phyloP scores from a whole-genome alignment of 1,140 invertebrate genomes.

The Drosophila nasuta region DNA sequence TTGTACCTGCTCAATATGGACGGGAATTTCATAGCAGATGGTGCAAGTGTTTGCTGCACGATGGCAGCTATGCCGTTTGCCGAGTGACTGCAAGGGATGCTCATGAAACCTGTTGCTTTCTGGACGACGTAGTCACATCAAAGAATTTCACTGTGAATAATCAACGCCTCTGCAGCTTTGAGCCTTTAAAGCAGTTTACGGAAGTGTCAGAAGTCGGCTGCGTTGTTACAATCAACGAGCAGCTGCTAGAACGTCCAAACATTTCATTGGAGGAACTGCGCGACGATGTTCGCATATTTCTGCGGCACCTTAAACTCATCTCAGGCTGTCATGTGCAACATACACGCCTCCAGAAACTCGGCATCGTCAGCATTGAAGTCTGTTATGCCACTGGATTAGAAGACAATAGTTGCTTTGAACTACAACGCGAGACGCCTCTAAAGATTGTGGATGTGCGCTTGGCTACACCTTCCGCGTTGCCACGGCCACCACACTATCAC shows the following conservation, averaged over 20 bases:
- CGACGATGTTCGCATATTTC: conserved; percentile 45
- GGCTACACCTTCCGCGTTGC: conserved; percentile 15
- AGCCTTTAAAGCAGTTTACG: background rate
- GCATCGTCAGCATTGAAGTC: conserved; percentile 61
- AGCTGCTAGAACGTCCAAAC: conserved; percentile 31
- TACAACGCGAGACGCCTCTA: conserved; percentile 25
- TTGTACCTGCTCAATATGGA: conserved; percentile 21
- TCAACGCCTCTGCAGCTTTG: conserved; percentile 28
- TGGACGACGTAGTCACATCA: conserved; percentile 62
- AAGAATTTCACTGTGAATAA: conserved; percentile 9
- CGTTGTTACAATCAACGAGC: conserved; percentile 44
- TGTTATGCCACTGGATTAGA: conserved; percentile 1
- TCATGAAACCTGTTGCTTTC: conserved; percentile 61
- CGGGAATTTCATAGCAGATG: conserved; percentile 18
- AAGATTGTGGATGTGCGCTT: conserved; percentile 53
- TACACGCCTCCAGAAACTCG: conserved; percentile 31
- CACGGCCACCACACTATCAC: conserved; percentile 12
- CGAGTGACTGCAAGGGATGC: conserved; percentile 42
- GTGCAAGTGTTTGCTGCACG: conserved; percentile 55
- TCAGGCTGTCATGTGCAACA: conserved; percentile 53
- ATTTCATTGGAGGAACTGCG: conserved; percentile 38
- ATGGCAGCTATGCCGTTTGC: conserved; percentile 54
- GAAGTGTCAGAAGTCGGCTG: conserved; percentile 29
- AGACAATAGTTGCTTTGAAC: conserved; percentile 45
- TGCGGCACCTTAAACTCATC: conserved; percentile 47